Percentiles rank a stretch among this genome's conserved stretches.
Evolutionary conservation across 2,888 invertebrate species (phyloP).

Genomic region (Lasioglossum lativentre): DNA sequence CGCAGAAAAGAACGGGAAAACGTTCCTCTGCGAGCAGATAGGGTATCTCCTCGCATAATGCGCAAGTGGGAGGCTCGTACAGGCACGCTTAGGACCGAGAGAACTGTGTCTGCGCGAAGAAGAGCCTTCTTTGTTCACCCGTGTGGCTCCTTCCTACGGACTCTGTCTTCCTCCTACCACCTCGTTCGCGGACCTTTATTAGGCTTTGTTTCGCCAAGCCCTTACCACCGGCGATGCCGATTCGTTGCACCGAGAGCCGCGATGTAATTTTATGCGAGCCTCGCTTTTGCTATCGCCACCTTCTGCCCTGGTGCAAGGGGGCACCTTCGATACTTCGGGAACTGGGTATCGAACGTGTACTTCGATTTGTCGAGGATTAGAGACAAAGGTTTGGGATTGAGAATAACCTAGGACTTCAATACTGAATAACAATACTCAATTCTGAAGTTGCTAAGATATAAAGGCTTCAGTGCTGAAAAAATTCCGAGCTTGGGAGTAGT

Average conservation of each 20-base stretch:
- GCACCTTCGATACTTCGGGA: neutral
- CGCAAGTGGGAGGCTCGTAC: conserved; percentile 77
- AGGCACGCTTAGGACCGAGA: conserved; percentile 43
- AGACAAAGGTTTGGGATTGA: neutral
- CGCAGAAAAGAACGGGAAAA: conserved; percentile 75
- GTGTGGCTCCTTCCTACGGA: neutral
- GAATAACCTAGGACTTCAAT: no score
- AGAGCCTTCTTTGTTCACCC: conserved; percentile 29
- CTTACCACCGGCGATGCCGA: conserved; percentile 50
- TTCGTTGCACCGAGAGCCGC: conserved; percentile 54
- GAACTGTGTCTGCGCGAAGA: conserved; percentile 44
- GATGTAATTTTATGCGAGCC: conserved; percentile 6
- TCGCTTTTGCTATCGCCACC: neutral
- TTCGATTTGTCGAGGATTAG: neutral
- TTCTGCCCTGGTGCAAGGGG: neutral
- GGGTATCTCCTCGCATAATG: conserved; percentile 78
- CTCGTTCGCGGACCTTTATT: conserved; percentile 62
- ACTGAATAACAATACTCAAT: no score
- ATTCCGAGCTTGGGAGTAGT: no score
- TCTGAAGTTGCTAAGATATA: no score
- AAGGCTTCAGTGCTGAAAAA: no score
- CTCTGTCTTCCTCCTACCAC: conserved; percentile 6
- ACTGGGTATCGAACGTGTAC: neutral
- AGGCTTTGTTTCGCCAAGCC: conserved; percentile 67
- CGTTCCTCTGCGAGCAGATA: conserved; percentile 75